These are phyloP conservation scores for Numida meleagris DNA, from an alignment of 2,113 vertebrate species.

Conservation along the genomic window DNA sequence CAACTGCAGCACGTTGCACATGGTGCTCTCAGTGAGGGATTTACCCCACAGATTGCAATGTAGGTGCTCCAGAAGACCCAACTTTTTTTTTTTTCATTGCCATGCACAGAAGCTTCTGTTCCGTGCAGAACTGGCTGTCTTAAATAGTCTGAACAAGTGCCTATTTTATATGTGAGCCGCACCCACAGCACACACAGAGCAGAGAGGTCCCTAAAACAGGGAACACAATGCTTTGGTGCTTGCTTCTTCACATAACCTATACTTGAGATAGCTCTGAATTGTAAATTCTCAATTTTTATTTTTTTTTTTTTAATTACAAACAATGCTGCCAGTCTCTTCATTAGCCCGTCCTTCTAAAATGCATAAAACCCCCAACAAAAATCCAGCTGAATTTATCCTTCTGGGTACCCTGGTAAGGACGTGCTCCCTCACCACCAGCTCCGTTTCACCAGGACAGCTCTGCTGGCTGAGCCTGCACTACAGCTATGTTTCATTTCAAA, in stretches of 20 bases:
- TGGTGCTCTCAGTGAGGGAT: background rate
- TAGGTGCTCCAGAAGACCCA: background rate
- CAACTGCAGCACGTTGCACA: background rate
- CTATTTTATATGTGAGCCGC: fast-evolving
- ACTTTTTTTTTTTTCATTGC: too few species aligned
- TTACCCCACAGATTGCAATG: background rate
- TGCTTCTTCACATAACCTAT: background rate
- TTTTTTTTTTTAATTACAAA: background rate
- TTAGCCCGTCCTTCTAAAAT: background rate
- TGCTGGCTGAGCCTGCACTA: background rate
- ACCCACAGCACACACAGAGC: background rate
- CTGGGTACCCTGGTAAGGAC: background rate
- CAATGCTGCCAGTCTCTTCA: background rate
- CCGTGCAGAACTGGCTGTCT: fast-evolving
- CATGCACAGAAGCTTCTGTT: background rate
- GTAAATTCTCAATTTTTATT: background rate
- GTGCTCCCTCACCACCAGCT: background rate
- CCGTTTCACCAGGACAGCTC: background rate
- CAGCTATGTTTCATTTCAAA: background rate
- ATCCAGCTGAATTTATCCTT: fast-evolving
- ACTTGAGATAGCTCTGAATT: background rate
- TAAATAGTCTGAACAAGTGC: fast-evolving
- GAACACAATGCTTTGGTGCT: background rate
- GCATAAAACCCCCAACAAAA: background rate
- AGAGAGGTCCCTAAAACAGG: background rate